Base-by-base conservation (phyloP, 2,888 invertebrate genomes). In the Synergus gifuensis region DNA sequence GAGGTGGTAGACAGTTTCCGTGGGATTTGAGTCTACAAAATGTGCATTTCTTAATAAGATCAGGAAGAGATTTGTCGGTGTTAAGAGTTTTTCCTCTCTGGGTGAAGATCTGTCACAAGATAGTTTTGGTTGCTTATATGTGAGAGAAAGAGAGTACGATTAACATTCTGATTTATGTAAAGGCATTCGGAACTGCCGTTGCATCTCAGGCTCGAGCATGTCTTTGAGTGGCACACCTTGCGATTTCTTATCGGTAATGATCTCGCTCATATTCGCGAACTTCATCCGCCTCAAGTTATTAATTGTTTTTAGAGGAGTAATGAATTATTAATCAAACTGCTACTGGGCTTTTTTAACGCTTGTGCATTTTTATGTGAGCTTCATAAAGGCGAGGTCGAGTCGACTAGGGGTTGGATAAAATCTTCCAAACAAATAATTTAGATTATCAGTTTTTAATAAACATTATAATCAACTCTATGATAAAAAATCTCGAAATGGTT, bases 91-190 rank as follows among this genome's bases (percentile, higher is more conserved):
- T 69, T 28, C 14, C n/a, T 36, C 28, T 36, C 3, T 4, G n/a
- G 11, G 73, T 16, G 73, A 28, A 49, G 73, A 73, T 73, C 73
- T 54, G 73, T 73, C 73, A 54, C 54, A 73, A 54, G 73, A 73
- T 73, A 54, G 73, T 73, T 73, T 73, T 73, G 54, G 73, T 73
- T 54, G 73, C 73, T 73, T 73, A 73, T 73, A 73, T 73, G 49
- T 73, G 54, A 36, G 73, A 54, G 73, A 73, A 73, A 73, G 54
- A 73, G 73, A 73, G 73, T 28, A 49, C 36, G 73, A 73, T 73
- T 73, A 73, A 36, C 73, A 73, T 73, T 73, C 73, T 73, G 73
- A 54, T 73, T 73, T 73, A 73, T 73, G 73, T 54, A 73, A 73
- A 73, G 73, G 54, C 73, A 73, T 49, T 73, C 73, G 49, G 54